phyloP scores from a whole-genome alignment of 1,140 invertebrate genomes.

The Drosophila sucinea region DNA sequence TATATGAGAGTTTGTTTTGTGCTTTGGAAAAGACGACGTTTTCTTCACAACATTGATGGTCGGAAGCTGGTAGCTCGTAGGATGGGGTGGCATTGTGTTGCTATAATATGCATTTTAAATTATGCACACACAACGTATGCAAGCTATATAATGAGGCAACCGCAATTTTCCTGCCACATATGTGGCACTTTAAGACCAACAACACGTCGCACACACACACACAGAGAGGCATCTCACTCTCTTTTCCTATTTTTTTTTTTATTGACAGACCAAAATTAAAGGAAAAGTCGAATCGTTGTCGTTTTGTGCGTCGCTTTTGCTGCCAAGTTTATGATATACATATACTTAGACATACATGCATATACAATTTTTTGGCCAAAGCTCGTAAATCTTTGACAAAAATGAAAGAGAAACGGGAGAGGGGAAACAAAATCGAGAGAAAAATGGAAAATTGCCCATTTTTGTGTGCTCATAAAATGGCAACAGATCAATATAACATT shows the following conservation, averaged over 20 bases:
- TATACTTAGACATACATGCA: background rate
- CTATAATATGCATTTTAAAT: constrained; percentile 64
- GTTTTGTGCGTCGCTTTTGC: constrained; percentile 43
- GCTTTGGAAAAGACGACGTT: constrained; percentile 3
- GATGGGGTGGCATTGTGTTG: constrained; percentile 24
- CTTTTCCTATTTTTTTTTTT: background rate
- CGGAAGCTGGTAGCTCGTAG: background rate
- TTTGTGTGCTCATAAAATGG: constrained; percentile 46
- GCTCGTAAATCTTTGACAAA: constrained; percentile 71
- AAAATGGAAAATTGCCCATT: constrained; percentile 79
- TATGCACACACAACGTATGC: constrained; percentile 65
- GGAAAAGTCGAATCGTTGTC: constrained; percentile 29
- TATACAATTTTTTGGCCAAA: constrained; percentile 44
- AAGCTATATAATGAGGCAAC: constrained; percentile 58
- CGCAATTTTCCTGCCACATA: constrained; percentile 46
- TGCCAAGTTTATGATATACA: constrained; percentile 68
- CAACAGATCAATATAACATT: constrained; percentile 74
- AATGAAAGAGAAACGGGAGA: constrained; percentile 1
- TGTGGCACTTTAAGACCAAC: constrained; percentile 19
- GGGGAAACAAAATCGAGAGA: constrained; percentile 16
- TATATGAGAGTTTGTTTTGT: constrained; percentile 8
- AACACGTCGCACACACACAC: background rate
- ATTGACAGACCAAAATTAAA: constrained; percentile 33
- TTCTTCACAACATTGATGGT: constrained; percentile 23
- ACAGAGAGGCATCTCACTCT: background rate